A percentile compares a stretch with the other conserved stretches of the same genome.
Conservation (phyloP, 1,140 invertebrate species). For the Acyrthosiphon pisum region DNA sequence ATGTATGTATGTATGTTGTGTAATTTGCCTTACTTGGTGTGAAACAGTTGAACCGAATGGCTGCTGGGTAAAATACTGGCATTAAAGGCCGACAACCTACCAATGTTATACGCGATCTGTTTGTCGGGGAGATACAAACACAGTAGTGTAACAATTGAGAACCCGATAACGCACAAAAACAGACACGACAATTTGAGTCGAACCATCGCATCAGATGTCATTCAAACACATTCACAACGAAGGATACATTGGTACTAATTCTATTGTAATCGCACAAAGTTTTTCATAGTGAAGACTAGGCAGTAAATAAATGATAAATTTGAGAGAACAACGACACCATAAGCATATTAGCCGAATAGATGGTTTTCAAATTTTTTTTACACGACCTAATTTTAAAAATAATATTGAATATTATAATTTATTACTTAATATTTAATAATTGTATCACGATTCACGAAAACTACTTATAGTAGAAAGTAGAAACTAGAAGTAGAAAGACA, state of each 20-base stretch:
- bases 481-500: neutral
- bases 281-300: neutral
- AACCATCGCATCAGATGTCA: neutral
- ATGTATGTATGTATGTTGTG: no score
- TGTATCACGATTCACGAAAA: neutral
- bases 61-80: neutral
- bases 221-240: neutral
- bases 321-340: neutral
- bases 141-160: neutral
- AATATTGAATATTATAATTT: neutral
- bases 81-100: neutral
- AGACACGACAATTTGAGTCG: neutral
- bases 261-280: neutral
- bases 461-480: neutral
- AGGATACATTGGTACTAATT: neutral
- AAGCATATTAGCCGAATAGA: neutral
- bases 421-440: neutral
- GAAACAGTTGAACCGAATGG: conserved; percentile 13
- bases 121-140: conserved; percentile 3
- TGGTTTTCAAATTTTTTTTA: neutral
- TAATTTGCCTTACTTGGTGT: conserved; percentile 37
- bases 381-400: neutral
- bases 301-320: neutral
- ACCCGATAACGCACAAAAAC: neutral
- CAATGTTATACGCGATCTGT: neutral